Evolutionary conservation across 2,888 invertebrate species (phyloP).

Genomic region (Amiota communis): DNA sequence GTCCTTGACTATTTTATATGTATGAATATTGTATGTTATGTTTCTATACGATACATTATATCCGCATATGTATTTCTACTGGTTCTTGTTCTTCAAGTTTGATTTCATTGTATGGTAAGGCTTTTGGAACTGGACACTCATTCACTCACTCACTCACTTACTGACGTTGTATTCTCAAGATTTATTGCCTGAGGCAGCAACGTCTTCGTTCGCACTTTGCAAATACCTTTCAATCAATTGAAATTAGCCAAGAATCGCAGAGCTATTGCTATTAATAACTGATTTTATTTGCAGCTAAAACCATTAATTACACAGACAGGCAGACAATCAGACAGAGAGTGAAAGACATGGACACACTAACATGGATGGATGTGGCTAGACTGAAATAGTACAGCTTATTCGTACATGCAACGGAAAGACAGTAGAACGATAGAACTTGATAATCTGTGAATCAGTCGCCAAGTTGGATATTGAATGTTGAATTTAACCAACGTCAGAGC

Average conservation of each 20-base stretch:
- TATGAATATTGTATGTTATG: too few relatives aligned
- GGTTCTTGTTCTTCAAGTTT: too few relatives aligned
- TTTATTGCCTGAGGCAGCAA: conserved; percentile 37
- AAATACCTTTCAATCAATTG: conserved; percentile 59
- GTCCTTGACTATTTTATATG: not conserved
- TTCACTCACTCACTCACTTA: too few relatives aligned
- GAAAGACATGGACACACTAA: not conserved
- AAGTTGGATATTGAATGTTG: not conserved
- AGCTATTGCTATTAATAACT: conserved; percentile 55
- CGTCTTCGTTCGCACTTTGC: conserved; percentile 44
- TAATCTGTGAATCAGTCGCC: conserved; percentile 25
- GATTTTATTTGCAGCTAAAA: conserved; percentile 52
- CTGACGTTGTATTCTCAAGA: too few relatives aligned
- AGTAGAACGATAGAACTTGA: not conserved
- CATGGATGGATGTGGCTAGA: not conserved
- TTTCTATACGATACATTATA: too few relatives aligned
- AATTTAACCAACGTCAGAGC: not conserved
- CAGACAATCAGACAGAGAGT: not conserved
- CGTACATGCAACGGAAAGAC: conserved; percentile 13
- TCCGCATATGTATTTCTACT: too few relatives aligned
- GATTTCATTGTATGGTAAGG: conserved; percentile 14
- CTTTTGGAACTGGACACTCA: conserved; percentile 9
- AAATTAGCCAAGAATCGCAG: conserved; percentile 52
- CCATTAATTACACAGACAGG: conserved; percentile 29
- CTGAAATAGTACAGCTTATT: not conserved